phyloP scores from a whole-genome alignment of 2,888 invertebrate genomes.

The Idaea aversata region DNA sequence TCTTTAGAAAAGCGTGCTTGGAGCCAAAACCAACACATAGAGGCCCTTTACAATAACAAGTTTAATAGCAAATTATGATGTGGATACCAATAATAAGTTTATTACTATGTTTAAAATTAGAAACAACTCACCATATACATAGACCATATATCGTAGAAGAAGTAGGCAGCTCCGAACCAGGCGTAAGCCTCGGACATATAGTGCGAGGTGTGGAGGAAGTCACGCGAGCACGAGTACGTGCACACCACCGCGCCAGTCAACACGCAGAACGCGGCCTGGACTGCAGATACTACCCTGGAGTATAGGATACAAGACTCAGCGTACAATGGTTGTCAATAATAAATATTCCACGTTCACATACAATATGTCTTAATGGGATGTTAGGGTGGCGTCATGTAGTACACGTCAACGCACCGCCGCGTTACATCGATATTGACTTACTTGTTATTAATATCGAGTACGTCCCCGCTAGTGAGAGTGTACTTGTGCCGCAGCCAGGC shows the following conservation, averaged over 20 bases:
- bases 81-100: too few relatives aligned
- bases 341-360: neutral
- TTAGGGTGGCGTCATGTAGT: neutral
- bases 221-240: conserved; percentile 84
- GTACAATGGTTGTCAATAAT: neutral
- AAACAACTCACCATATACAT: conserved; percentile 85
- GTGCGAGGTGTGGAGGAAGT: conserved; percentile 85
- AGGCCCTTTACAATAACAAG: too few relatives aligned
- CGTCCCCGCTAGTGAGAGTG: conserved; percentile 83
- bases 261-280: conserved; percentile 85
- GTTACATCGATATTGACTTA: conserved; percentile 55
- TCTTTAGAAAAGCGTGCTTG: too few relatives aligned
- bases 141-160: conserved; percentile 89
- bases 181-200: conserved; percentile 88
- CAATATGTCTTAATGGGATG: neutral
- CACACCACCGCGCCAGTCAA: conserved; percentile 84
- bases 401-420: neutral
- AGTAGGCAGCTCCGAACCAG: conserved; percentile 89
- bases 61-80: too few relatives aligned
- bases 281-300: conserved; percentile 84
- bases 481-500: conserved; percentile 82
- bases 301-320: neutral
- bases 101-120: conserved; percentile 2
- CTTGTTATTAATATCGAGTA: conserved; percentile 88
- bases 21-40: too few relatives aligned